These are phyloP conservation scores for Cyclina sinensis DNA, from an alignment of 1,140 invertebrate genomes.

Conservation along the genomic window DNA sequence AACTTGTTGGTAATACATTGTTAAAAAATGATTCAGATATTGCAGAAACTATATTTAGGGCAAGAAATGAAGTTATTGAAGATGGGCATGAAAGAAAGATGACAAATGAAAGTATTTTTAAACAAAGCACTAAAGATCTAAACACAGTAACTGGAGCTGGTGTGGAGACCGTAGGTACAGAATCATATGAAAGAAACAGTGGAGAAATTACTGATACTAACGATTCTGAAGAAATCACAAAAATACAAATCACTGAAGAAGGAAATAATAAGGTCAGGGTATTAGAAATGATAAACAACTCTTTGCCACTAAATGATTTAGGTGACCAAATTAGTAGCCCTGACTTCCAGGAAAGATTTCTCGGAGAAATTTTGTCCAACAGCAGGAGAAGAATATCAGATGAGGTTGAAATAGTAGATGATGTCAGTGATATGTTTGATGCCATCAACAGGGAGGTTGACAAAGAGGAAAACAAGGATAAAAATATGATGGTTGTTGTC, in stretches of 20 bases:
- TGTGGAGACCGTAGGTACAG: not conserved
- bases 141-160: no score
- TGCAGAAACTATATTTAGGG: no score
- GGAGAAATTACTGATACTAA: not conserved
- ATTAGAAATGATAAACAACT: not conserved
- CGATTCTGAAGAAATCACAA: not conserved
- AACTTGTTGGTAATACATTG: not conserved
- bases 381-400: not conserved
- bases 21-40: not conserved
- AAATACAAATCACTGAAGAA: not conserved
- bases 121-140: no score
- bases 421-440: slow-evolving; percentile 34
- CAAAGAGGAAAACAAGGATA: slow-evolving; percentile 43
- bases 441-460: not conserved
- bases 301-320: not conserved
- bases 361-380: slow-evolving; percentile 7
- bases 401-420: not conserved
- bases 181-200: not conserved
- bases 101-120: no score
- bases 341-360: not conserved
- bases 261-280: not conserved
- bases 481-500: slow-evolving; percentile 23
- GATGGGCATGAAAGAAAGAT: no score
- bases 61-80: not conserved
- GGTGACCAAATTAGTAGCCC: not conserved